Evolutionary conservation across 2,888 invertebrate genomes (phyloP).

Genomic region (Rhimphoctona megacephalus): DNA sequence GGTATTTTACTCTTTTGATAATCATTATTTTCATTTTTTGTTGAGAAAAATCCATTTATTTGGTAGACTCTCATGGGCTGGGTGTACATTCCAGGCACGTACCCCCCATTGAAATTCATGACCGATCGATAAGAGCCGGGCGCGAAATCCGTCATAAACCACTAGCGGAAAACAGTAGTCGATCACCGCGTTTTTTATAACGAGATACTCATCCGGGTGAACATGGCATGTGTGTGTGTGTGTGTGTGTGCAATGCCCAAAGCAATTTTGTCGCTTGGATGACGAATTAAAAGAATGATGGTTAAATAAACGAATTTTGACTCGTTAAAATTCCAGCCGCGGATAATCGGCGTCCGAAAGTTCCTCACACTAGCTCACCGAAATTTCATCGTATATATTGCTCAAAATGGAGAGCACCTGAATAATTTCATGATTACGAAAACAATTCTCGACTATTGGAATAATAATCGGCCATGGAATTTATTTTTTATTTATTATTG

Average conservation of each 20-base stretch:
- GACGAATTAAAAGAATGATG: constrained; percentile 57
- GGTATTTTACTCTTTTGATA: neutral
- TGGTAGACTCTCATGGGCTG: neutral
- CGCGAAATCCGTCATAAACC: constrained; percentile 32
- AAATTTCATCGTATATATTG: constrained; percentile 29
- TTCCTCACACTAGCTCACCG: neutral
- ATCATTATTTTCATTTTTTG: neutral
- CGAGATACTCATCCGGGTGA: constrained; percentile 34
- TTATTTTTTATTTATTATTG: neutral
- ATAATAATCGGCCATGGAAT: neutral
- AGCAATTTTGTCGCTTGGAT: constrained; percentile 53
- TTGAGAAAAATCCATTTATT: neutral
- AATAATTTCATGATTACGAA: constrained; percentile 31
- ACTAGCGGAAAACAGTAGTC: constrained; percentile 32
- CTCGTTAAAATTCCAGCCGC: constrained; percentile 56
- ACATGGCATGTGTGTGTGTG: neutral
- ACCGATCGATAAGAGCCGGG: constrained; percentile 69
- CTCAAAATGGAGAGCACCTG: neutral
- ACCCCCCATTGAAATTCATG: constrained; percentile 70
- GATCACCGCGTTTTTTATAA: constrained; percentile 50
- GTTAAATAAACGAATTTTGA: constrained; percentile 58
- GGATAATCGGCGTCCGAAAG: constrained; percentile 6
- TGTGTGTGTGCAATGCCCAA: neutral
- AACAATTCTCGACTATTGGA: neutral
- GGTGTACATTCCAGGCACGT: neutral